These are phyloP conservation scores for Fragum sueziense DNA, from an alignment of 2,888 invertebrate genomes.

Conservation along the genomic window DNA sequence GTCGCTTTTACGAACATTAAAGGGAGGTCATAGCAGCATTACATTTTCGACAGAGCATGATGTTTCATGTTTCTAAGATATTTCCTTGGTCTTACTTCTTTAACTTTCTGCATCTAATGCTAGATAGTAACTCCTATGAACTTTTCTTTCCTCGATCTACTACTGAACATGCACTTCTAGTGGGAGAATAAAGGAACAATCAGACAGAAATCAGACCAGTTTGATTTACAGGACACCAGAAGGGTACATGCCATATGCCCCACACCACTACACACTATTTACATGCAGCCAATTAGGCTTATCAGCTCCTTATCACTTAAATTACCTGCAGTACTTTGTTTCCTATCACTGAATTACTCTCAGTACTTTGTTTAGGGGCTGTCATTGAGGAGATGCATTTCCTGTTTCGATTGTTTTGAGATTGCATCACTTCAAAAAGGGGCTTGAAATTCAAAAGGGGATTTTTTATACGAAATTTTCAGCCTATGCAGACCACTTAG, in stretches of 20 bases:
- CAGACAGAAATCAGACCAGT: too few species aligned
- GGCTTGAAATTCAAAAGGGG: neutral
- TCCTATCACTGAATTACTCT: conserved; percentile 14
- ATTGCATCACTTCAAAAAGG: neutral
- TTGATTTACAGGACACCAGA: neutral
- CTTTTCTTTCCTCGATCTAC: too few species aligned
- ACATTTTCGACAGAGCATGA: too few species aligned
- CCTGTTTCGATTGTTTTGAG: conserved; percentile 15
- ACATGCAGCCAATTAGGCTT: conserved; percentile 14
- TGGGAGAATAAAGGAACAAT: too few species aligned
- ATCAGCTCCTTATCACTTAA: conserved; percentile 9
- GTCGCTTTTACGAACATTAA: too few species aligned
- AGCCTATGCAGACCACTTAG: neutral
- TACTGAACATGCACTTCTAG: too few species aligned
- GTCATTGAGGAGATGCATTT: conserved; percentile 5
- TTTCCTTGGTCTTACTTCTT: too few species aligned
- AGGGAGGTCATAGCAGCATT: too few species aligned
- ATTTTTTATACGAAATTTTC: neutral
- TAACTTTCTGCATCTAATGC: too few species aligned
- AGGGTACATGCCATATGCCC: conserved; percentile 15
- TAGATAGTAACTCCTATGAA: too few species aligned
- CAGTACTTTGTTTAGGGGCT: conserved; percentile 13
- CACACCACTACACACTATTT: neutral
- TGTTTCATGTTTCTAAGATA: too few species aligned
- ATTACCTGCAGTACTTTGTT: conserved; percentile 13